Evolutionary conservation across 2,113 vertebrate species (phyloP), one percentile per base, ranked within the genome.

Genomic region (Clinocottus analis): DNA sequence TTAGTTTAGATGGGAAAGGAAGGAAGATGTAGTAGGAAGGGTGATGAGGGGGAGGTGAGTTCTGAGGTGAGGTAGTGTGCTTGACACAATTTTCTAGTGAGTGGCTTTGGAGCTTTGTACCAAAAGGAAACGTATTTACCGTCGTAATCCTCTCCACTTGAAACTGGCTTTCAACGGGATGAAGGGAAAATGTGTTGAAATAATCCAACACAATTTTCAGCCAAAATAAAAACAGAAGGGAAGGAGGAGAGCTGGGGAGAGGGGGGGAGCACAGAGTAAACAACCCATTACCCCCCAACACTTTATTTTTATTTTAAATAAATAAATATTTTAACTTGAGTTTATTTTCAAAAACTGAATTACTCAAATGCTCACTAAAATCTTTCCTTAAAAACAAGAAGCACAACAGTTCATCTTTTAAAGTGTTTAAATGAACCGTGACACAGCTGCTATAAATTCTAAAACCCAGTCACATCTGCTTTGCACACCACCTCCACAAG

Each of bases 141-240:
- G 7, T 71, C 68, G 62, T 91, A 93, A 94, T 93, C 90, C 91
- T 74, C 85, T 87, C 80, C 85, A 86, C 88, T 93, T 82, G 71
- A 88, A 92, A 87, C 84, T 73, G 85, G 84, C 88, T 92, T 87
- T 85, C 76, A 75, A 87, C n/a, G 19, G 89, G 88, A 94, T 92
- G 77, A 91, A 82, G 80, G 55, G 53, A 64, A 87, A 92, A 91
- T 82, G 84, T 90, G 89, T 86, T 77, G 59, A 85, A 93, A 92
- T 94, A 92, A 93, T 91, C 91, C 91, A 91, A 61, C 41, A 79
- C 75, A 77, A 80, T 86, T 89, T 85, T 73, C 58, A 62, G 78
- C 79, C 83, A 77, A 90, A 89, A 87, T 77, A 84, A 88, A 88
- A 90, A 90, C 78, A 89, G 67, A 85, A 81, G 70, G 60, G 29